Conservation (phyloP, 2,113 vertebrate species). For the Corynorhinus townsendii region DNA sequence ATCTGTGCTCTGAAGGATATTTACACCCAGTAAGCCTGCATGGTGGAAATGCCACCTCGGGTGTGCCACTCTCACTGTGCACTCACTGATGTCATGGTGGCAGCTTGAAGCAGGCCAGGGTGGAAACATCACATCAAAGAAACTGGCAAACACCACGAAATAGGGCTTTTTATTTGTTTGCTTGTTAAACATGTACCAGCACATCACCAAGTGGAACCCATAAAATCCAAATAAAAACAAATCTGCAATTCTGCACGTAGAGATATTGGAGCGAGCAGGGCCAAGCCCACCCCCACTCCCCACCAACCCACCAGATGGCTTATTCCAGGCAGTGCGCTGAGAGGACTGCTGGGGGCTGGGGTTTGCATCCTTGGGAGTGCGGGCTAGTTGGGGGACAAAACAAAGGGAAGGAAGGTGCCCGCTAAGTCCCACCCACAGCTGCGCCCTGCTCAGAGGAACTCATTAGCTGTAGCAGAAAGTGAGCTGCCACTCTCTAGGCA, state of each 20-base stretch:
- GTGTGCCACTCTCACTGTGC: rapidly evolving
- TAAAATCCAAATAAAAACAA: neutral
- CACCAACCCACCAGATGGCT: neutral
- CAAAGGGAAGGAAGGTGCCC: neutral
- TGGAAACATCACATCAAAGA: neutral
- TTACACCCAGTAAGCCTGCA: neutral
- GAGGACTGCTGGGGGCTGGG: neutral
- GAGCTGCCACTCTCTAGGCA: neutral
- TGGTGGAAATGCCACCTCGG: neutral
- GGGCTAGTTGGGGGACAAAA: neutral
- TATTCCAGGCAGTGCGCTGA: neutral
- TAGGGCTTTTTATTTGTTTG: neutral
- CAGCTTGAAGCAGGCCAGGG: neutral
- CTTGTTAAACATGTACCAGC: neutral
- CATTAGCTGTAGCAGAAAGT: neutral
- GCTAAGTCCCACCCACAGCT: no score
- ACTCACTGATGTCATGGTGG: neutral
- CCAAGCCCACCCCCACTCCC: rapidly evolving
- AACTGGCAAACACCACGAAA: neutral
- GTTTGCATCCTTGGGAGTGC: no score
- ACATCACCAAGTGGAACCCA: neutral
- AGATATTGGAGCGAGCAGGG: neutral
- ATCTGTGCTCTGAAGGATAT: neutral
- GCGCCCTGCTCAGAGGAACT: neutral
- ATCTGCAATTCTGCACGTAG: neutral